Evolutionary conservation across 2,797 vertebrate genomes (phyloP), one percentile per base, ranked within the genome.

Genomic region (Clarias platycephalus): DNA sequence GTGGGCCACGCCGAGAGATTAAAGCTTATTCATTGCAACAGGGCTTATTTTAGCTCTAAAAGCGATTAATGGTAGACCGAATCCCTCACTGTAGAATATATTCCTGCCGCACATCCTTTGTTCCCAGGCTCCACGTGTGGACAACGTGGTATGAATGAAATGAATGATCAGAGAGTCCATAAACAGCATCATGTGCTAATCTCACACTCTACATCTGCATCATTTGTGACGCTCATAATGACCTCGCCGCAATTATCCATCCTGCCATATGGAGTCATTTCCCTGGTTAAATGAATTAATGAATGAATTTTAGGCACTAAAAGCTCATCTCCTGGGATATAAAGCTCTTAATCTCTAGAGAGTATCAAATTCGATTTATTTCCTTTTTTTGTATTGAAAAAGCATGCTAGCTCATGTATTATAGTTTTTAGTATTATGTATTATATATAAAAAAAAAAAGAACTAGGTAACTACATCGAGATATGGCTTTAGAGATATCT

Each of bases 41-140:
- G 31, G 44, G 90, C 92, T 94, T 94, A 94, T 94, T 94, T 93
- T 93, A 88, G 90, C 90, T 62, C 90, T 90, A 87, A 92, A 93
- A 89, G 49, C 92, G 92, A 93, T 94, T 93, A 94, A 89, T 88
- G 89, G 90, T 86, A 92, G 90, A 93, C 93, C 93, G 91, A 94
- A 92, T 93, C 90, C 85, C 63, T 37, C 22, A 34, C 24, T 63
- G 2, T 40, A 12, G 12, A 53, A 53, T 53, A 62, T 76, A 58
- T 58, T 58, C 49, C 72, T 55, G 16, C 72, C 49, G 31, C 10
- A 15, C 15, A 3, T 28, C 26, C 24, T 87, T 88, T 89, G 82
- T 86, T 88, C 31, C 64, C 86, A 82, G 89, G 1, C 2, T 62
- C 75, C 31, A 90, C 92, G 89, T 89, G 89, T 13, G 89, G 86